Evolutionary conservation across 1,140 invertebrate genomes (phyloP), one percentile per base, ranked within the genome.

Genomic region (Ganaspis sp.): DNA sequence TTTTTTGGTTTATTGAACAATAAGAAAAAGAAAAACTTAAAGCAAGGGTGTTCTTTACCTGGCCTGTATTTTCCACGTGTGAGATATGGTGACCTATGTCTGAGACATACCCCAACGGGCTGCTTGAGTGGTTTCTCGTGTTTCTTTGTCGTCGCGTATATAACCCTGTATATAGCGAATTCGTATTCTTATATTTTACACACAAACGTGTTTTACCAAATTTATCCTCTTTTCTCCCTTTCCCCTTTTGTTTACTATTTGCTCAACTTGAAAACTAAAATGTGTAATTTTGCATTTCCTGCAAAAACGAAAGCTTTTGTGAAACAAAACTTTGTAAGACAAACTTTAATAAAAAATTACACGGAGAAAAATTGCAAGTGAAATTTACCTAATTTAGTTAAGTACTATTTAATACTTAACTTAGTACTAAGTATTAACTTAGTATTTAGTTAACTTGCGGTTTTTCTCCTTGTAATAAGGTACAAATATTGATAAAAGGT

Each of bases 111-210:
- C 64, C 58, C 72, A 40, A 71, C 53, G 70, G 42, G n/a, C 38
- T 72, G 72, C 64, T 70, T 73, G 75, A 80, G 78, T 76, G 78
- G 74, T 80, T 80, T 80, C 70, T 40, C 78, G 6, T 80, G 78
- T 80, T 49, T 64, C 23, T 64, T 26, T 21, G 23, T 64, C 74
- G 34, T 42, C 38, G 29, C 12, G 49, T 69, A 73, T 38, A 58
- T 58, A 45, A 42, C 26, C n/a, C 23, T 11, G 45, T 49, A 53
- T 21, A 29, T 72, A 72, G 34, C 4, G 9, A 38, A 72, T 26
- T 42, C 21, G 15, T 54, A 37, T 21, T n/a, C 26, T 19, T 58
- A 73, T 54, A 54, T 58, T 73, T 64, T 64, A 15, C 29, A 29
- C 23, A 29, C 4, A 15, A 49, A 29, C 17, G 42, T 29, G 38